Percentiles rank a stretch among this genome's conserved stretches.
Conservation (phyloP, 2,888 invertebrate genomes). For the Augiades crinisus region DNA sequence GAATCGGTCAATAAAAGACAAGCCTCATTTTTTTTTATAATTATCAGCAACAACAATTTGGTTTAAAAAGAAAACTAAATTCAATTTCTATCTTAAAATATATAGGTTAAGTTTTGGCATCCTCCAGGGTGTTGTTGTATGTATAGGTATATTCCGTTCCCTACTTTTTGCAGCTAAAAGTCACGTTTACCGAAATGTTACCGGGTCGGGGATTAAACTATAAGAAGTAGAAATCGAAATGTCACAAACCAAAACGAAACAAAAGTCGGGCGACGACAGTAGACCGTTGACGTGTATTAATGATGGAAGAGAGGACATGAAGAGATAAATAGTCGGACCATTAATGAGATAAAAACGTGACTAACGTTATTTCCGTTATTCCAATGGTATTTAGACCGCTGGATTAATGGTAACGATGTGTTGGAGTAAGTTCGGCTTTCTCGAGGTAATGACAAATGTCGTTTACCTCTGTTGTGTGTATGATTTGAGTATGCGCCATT, state of each 20-base stretch:
- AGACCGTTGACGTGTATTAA: constrained; percentile 63
- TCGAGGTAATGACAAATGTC: constrained; percentile 21
- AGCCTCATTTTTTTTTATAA: too few relatives aligned
- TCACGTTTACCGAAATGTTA: constrained; percentile 17
- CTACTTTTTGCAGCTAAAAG: constrained; percentile 28
- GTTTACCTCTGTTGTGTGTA: constrained; percentile 4
- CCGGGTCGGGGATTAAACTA: constrained; percentile 19
- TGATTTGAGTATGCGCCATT: background rate
- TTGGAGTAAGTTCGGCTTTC: constrained; percentile 13
- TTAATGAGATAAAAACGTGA: constrained; percentile 75
- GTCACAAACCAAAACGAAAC: constrained; percentile 28
- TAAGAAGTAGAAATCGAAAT: constrained; percentile 25
- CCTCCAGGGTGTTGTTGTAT: constrained; percentile 15
- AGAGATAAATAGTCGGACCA: constrained; percentile 66
- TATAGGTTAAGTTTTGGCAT: constrained; percentile 4
- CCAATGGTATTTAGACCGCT: constrained; percentile 47
- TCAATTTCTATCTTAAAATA: background rate
- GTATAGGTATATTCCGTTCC: constrained; percentile 11
- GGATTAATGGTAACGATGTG: constrained; percentile 33
- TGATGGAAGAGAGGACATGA: constrained; percentile 56
- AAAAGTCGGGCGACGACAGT: constrained; percentile 26
- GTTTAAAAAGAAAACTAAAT: too few relatives aligned
- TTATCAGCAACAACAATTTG: too few relatives aligned
- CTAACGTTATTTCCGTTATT: constrained; percentile 50
- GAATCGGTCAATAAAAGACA: too few relatives aligned